Evolutionary conservation across 2,113 vertebrate species (phyloP).

Genomic region (Tonatia bakeri): DNA sequence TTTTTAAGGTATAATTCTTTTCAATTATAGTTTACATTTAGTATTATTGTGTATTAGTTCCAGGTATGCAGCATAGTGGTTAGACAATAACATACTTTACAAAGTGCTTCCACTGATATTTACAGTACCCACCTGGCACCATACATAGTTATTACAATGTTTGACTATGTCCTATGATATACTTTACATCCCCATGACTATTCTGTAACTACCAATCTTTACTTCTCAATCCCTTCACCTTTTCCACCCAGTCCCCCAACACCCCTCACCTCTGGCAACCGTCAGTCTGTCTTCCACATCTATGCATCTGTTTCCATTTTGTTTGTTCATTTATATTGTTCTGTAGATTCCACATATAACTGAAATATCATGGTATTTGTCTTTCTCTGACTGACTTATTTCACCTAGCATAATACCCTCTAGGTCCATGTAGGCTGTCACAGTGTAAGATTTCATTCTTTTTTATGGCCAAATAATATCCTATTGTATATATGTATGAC

Average conservation of each 20-base stretch:
- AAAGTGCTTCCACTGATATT: not conserved
- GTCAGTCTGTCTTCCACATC: not conserved
- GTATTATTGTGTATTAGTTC: not conserved
- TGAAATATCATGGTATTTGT: not conserved
- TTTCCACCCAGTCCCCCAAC: not conserved
- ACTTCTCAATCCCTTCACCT: not conserved
- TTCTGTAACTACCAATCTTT: not conserved
- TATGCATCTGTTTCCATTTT: not conserved
- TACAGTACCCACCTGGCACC: not conserved
- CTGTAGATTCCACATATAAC: not conserved
- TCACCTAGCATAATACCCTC: not conserved
- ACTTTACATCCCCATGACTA: not conserved
- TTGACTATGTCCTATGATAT: not conserved
- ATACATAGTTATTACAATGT: not conserved
- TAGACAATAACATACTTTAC: not conserved
- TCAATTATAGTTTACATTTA: not conserved
- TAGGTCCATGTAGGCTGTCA: not conserved
- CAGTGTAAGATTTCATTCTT: not conserved
- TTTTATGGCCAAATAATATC: not conserved
- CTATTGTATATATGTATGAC: not conserved
- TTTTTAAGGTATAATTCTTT: not conserved
- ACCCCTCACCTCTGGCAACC: not conserved
- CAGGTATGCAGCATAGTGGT: not conserved
- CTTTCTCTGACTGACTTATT: not conserved
- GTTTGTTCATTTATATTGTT: not conserved